Base-by-base conservation (phyloP, 2,113 vertebrate species). In the Psettodes erumei region DNA sequence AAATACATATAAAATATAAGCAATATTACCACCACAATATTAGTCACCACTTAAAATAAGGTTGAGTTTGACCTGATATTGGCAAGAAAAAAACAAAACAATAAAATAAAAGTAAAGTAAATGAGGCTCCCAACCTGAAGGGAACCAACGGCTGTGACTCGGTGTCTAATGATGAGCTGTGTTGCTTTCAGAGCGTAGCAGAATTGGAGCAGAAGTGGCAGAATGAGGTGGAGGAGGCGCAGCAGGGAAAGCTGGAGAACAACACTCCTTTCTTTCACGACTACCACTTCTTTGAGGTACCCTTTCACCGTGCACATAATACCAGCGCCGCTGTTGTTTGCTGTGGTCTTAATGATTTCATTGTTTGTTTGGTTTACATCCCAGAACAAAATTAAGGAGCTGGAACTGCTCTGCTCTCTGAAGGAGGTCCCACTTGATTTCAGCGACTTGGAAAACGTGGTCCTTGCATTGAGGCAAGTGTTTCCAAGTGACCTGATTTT, bases 161-260 rank as follows among this genome's bases (percentile, higher is more conserved):
- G 64, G 55, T 53, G 23, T 68, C 2, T 62, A 51, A 75, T 79
- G 50, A 16, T 61, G 33, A 71, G 30, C 48, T 48, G 12, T 61
- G 58, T 85, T 88, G 2, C 23, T 87, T 78, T 82, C 82, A 99
- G 98, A 98, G 97, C 56, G 97, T 99, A 62, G 98, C 97, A 23
- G 98, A 99, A 89, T 79, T 99, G 82, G 98, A 99, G 70, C 98
- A 99, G 91, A 98, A 98, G 81, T 99, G 98, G 97, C 98, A 99
- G 86, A 98, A 92, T 47, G 98, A 99, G 88, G 96, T 96, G 27
- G 97, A 98, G 30, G 98, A 99, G 40, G 96, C 96, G 43, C 92
- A 94, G 63, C 96, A 98, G 5, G 97, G 96, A 37, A 99, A 97
- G 77, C 93, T 99, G 87, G 98, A 99, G 90, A 97, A 97, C 92